These are phyloP conservation scores for Lepidothrix coronata DNA, from an alignment of 2,113 vertebrate genomes.

Conservation along the genomic window DNA sequence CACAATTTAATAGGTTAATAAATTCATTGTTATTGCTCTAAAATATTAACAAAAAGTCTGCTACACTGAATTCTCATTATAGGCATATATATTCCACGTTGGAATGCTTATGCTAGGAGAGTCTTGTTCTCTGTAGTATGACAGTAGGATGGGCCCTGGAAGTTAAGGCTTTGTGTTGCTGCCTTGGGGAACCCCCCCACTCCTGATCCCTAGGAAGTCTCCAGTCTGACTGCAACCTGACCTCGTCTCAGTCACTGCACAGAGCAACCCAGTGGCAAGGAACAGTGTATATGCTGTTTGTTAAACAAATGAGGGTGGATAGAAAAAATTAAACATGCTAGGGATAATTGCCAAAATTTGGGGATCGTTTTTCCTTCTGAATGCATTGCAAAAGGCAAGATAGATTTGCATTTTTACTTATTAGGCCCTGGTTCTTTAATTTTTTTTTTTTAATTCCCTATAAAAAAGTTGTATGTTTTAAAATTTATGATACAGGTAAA, in stretches of 20 bases:
- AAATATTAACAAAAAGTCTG: not conserved
- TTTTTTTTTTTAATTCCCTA: not conserved
- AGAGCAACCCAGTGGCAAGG: not conserved
- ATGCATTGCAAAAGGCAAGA: not conserved
- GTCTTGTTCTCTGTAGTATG: accelerated
- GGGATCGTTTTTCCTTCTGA: not conserved
- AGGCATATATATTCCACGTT: not conserved
- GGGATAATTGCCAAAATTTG: not conserved
- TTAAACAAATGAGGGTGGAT: not conserved
- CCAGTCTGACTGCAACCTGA: not conserved
- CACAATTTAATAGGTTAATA: not conserved
- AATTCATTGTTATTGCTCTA: not conserved
- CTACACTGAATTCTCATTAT: not conserved
- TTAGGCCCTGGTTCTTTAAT: not conserved
- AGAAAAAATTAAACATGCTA: too few species aligned
- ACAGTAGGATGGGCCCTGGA: not conserved
- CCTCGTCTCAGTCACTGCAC: not conserved
- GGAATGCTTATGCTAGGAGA: not conserved
- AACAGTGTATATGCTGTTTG: not conserved
- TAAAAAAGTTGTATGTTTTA: not conserved
- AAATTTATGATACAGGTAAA: not conserved
- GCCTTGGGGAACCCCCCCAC: accelerated
- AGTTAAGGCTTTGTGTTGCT: not conserved
- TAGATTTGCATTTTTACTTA: not conserved
- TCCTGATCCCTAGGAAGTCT: accelerated